Evolutionary conservation across 64 coral and sea anemone species (phyloP).

Genomic region (Trachythela sp.): DNA sequence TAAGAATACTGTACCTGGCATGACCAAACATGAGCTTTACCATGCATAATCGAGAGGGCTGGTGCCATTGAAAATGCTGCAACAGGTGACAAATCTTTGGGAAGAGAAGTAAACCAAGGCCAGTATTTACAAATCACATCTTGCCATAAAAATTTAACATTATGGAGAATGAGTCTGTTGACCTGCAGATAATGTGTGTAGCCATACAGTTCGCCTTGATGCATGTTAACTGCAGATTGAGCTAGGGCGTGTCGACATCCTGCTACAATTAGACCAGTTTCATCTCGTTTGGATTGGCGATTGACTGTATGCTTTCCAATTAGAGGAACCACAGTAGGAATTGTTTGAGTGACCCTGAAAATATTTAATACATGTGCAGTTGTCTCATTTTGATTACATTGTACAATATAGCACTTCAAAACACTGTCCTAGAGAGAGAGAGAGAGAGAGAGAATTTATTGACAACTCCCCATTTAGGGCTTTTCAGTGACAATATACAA

Average conservation of each 20-base stretch:
- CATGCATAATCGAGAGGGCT: constrained; percentile 35
- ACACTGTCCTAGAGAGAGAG: too few species aligned
- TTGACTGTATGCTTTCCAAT: constrained; percentile 23
- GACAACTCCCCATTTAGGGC: too few species aligned
- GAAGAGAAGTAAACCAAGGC: constrained; percentile 33
- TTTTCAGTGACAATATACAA: too few species aligned
- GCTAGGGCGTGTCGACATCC: constrained; percentile 32
- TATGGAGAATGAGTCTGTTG: background rate
- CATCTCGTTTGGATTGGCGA: constrained; percentile 27
- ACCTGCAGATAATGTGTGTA: constrained; percentile 38
- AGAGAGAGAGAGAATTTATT: too few species aligned
- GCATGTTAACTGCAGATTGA: constrained; percentile 27
- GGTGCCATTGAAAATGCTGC: constrained; percentile 25
- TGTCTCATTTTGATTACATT: background rate
- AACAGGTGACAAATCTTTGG: background rate
- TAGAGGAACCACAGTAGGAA: background rate
- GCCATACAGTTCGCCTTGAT: constrained; percentile 36
- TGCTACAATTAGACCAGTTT: constrained; percentile 17
- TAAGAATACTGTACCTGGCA: constrained; percentile 38
- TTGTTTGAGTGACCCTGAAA: background rate
- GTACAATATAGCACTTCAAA: background rate
- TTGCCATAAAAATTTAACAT: constrained; percentile 33
- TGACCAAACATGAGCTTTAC: constrained; percentile 37
- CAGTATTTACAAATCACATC: constrained; percentile 46
- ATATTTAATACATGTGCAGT: background rate